Conservation (phyloP, 2,797 vertebrate genomes). For the Threskiornis aethiopicus region DNA sequence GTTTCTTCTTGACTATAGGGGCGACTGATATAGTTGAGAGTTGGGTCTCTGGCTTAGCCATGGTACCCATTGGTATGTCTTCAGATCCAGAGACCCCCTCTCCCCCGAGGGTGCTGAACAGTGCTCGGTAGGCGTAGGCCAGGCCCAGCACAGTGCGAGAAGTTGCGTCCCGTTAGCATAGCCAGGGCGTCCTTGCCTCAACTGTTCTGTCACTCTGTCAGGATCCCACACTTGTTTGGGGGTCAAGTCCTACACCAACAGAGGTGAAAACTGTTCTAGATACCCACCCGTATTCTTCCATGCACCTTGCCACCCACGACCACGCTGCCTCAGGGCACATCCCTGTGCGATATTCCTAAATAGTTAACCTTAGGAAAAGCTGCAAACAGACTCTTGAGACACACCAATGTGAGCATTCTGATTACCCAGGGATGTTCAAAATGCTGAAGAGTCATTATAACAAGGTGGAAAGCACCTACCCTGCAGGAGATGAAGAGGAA, state of each 20-base stretch:
- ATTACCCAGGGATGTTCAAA: neutral
- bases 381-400: neutral
- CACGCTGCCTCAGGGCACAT: neutral
- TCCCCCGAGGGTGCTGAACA: neutral
- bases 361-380: neutral
- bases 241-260: neutral
- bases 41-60: neutral
- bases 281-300: neutral
- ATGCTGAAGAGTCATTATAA: neutral
- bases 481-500: neutral
- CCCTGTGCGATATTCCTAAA: neutral
- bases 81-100: neutral
- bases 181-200: neutral
- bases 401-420: neutral
- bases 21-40: neutral
- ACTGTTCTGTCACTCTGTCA: neutral
- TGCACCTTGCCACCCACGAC: fast-evolving
- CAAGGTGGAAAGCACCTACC: neutral
- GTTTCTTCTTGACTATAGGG: neutral
- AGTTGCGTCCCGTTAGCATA: neutral
- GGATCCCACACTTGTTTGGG: neutral
- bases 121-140: fast-evolving
- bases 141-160: neutral
- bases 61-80: fast-evolving
- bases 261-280: neutral